A percentile compares a stretch with the other conserved stretches of the same genome.
phyloP scores from a whole-genome alignment of 2,888 invertebrate genomes.

The Chrysomela aeneicollis region DNA sequence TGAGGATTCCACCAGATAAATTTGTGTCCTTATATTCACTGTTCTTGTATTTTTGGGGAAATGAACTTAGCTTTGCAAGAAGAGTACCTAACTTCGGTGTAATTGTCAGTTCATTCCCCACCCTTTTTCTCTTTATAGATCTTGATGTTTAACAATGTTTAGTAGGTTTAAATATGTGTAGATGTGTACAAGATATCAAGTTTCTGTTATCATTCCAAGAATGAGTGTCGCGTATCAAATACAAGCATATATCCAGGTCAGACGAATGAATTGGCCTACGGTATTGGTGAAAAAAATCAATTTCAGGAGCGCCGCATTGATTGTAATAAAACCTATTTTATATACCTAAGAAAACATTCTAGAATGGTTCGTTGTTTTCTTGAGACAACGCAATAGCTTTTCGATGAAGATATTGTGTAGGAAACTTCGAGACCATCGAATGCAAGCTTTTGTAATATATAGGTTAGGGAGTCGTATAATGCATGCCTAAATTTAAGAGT shows the following conservation, averaged over 20 bases:
- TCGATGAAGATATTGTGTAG: conserved; percentile 35
- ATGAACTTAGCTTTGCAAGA: conserved; percentile 20
- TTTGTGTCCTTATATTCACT: conserved; percentile 48
- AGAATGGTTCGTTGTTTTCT: conserved; percentile 37
- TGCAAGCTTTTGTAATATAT: conserved; percentile 34
- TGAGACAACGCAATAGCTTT: conserved; percentile 48
- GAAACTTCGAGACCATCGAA: conserved; percentile 29
- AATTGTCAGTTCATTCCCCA: conserved; percentile 19
- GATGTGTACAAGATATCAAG: conserved; percentile 27
- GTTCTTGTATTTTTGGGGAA: conserved; percentile 24
- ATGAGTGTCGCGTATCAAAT: conserved; percentile 45
- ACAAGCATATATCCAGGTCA: conserved; percentile 26
- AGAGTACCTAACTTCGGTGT: too few species aligned
- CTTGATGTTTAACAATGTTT: conserved; percentile 46
- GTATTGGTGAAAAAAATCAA: conserved; percentile 50
- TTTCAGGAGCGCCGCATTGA: conserved; percentile 58
- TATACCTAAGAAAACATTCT: conserved; percentile 26
- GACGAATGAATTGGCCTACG: conserved; percentile 54
- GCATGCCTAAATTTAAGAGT: conserved; percentile 23
- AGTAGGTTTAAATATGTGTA: conserved; percentile 27
- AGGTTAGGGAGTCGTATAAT: conserved; percentile 31
- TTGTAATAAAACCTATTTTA: conserved; percentile 43
- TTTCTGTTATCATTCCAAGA: too few species aligned
- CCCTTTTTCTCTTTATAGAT: conserved; percentile 43
- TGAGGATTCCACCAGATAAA: conserved; percentile 47